These are phyloP conservation scores for Gerris lacustris DNA, from an alignment of 2,888 invertebrate species.

Conservation along the genomic window DNA sequence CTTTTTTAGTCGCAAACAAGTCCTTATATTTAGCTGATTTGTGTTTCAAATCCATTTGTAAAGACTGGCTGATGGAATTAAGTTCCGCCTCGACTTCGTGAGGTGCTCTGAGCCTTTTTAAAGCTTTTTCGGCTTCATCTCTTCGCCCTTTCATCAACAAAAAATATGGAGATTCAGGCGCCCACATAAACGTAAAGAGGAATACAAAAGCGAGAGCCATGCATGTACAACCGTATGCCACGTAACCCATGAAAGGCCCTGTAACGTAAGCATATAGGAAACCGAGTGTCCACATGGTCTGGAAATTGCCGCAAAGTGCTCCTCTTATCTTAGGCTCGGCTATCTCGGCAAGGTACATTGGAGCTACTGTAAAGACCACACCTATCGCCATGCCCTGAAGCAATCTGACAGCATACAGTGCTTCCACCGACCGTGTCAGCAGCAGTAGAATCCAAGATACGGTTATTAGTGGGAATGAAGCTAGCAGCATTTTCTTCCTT, in stretches of 20 bases:
- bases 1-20: conserved; percentile 23
- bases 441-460: conserved; percentile 25
- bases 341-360: conserved; percentile 29
- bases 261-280: conserved; percentile 23
- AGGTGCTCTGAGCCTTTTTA: conserved; percentile 23
- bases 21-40: conserved; percentile 13
- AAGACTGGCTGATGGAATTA: conserved; percentile 21
- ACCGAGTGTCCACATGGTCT: conserved; percentile 24
- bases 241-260: conserved; percentile 34
- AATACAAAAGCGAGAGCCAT: conserved; percentile 11
- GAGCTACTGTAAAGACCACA: conserved; percentile 27
- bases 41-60: conserved; percentile 7
- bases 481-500: conserved; percentile 22
- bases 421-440: conserved; percentile 15
- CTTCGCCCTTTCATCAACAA: conserved; percentile 42
- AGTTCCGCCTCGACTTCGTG: conserved; percentile 22
- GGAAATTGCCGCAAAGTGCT: conserved; percentile 26
- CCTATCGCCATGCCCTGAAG: conserved; percentile 27
- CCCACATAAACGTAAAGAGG: conserved; percentile 42
- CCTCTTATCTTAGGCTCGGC: conserved; percentile 26
- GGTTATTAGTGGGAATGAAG: conserved; percentile 21
- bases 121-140: conserved; percentile 37
- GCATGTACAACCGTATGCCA: conserved; percentile 23
- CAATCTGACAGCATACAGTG: conserved; percentile 24
- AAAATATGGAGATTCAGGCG: conserved; percentile 51